phyloP scores from a whole-genome alignment of 2,888 invertebrate genomes.

The Rotaria socialis region DNA sequence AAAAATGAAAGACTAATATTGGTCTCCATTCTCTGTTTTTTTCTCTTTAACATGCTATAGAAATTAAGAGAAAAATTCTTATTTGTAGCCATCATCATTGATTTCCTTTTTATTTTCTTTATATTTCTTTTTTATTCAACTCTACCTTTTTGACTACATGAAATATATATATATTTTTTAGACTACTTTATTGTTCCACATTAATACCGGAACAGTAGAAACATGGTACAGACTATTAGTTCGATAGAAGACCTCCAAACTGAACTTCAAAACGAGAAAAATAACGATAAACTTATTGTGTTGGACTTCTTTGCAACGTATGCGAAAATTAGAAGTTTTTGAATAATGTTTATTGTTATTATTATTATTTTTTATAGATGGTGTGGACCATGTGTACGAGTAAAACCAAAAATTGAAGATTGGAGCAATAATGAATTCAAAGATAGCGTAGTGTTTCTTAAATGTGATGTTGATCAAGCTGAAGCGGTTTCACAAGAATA shows the following conservation, averaged over 20 bases:
- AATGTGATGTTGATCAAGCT: conserved; percentile 44
- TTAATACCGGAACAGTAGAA: too few species aligned
- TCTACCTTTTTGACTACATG: too few species aligned
- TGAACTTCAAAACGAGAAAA: not conserved
- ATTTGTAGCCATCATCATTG: too few species aligned
- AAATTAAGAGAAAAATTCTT: too few species aligned
- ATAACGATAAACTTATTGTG: not conserved
- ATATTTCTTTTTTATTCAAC: too few species aligned
- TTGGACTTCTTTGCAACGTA: not conserved
- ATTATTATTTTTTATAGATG: conserved; percentile 9
- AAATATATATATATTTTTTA: too few species aligned
- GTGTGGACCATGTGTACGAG: conserved; percentile 44
- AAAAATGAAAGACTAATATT: too few species aligned
- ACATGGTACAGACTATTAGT: not conserved
- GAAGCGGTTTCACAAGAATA: conserved; percentile 40
- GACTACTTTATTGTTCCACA: too few species aligned
- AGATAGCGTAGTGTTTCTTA: conserved; percentile 39
- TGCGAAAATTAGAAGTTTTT: not conserved
- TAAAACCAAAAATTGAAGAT: conserved; percentile 26
- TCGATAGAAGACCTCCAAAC: not conserved
- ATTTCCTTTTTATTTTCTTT: too few species aligned
- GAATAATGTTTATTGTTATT: too few species aligned
- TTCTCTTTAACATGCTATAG: too few species aligned
- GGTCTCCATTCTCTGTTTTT: too few species aligned
- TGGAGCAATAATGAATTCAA: not conserved